Conservation (phyloP, 2,113 vertebrate species). For the Collichthys lucidus region DNA sequence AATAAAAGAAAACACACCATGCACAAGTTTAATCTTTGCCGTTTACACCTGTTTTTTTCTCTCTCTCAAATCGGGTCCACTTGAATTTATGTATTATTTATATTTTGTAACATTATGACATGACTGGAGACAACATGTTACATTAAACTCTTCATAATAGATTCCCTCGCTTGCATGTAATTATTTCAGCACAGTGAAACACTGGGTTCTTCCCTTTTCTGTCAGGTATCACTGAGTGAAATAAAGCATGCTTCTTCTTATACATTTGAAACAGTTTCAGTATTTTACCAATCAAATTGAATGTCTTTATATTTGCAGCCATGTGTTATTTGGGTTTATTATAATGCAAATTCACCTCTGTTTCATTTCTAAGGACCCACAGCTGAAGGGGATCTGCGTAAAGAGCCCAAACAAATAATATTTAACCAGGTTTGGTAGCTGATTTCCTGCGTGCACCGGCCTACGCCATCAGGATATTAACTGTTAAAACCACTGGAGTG, state of each 20-base stretch:
- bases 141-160: neutral
- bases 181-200: neutral
- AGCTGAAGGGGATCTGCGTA: slow-evolving; percentile 17
- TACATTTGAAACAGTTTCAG: neutral
- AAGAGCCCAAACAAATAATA: slow-evolving; percentile 31
- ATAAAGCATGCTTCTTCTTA: neutral
- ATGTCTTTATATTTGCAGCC: neutral
- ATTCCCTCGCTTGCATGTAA: neutral
- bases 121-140: neutral
- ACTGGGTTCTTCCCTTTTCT: neutral
- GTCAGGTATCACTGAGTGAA: neutral
- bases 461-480: slow-evolving; percentile 70
- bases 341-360: neutral
- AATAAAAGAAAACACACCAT: neutral
- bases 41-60: neutral
- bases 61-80: neutral
- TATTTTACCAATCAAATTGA: neutral
- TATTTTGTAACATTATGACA: neutral
- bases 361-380: slow-evolving; percentile 3
- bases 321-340: neutral
- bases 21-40: neutral
- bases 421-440: slow-evolving; percentile 51
- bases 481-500: slow-evolving; percentile 76
- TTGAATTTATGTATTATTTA: neutral
- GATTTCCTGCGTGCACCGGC: slow-evolving; percentile 58